These are phyloP conservation scores for Chaunax sp. DNA, from an alignment of 2,797 vertebrate genomes.

Conservation along the genomic window DNA sequence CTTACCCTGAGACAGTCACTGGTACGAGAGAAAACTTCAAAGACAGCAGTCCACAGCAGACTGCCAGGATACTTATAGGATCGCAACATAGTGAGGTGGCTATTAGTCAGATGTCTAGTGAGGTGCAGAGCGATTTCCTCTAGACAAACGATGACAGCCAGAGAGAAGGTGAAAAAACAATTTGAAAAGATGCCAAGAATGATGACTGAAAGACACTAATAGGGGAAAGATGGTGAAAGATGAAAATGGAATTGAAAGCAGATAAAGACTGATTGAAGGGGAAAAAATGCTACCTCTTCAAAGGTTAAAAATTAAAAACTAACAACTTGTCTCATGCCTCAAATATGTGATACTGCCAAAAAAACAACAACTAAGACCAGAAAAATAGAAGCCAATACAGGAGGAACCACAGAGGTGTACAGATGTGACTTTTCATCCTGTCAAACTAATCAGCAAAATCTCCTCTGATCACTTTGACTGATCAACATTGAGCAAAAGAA, in stretches of 20 bases:
- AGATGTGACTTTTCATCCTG: conserved; percentile 30
- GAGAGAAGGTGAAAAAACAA: conserved; percentile 3
- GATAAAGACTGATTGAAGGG: conserved; percentile 4
- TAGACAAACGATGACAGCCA: conserved; percentile 47
- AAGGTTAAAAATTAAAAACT: conserved; percentile 20
- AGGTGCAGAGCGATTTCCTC: conserved; percentile 83
- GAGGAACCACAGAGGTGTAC: conserved; percentile 28
- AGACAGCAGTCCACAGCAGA: conserved; percentile 71
- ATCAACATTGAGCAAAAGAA: conserved; percentile 21
- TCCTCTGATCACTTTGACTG: conserved; percentile 24
- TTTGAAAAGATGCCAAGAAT: neutral
- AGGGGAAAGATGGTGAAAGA: conserved; percentile 10
- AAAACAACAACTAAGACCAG: conserved; percentile 17
- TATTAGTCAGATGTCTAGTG: conserved; percentile 83
- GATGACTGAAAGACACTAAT: conserved; percentile 18
- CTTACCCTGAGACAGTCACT: conserved; percentile 32
- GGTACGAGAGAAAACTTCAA: conserved; percentile 17
- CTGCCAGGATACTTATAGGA: conserved; percentile 76
- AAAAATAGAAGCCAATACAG: conserved; percentile 18
- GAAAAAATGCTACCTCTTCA: neutral
- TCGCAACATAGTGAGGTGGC: conserved; percentile 75
- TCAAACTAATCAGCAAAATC: conserved; percentile 1
- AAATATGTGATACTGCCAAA: conserved; percentile 72
- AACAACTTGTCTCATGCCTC: conserved; percentile 59
- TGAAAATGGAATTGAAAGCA: conserved; percentile 1